Base-by-base conservation (phyloP, 2,888 invertebrate genomes). In the Dryobotodes eremita region DNA sequence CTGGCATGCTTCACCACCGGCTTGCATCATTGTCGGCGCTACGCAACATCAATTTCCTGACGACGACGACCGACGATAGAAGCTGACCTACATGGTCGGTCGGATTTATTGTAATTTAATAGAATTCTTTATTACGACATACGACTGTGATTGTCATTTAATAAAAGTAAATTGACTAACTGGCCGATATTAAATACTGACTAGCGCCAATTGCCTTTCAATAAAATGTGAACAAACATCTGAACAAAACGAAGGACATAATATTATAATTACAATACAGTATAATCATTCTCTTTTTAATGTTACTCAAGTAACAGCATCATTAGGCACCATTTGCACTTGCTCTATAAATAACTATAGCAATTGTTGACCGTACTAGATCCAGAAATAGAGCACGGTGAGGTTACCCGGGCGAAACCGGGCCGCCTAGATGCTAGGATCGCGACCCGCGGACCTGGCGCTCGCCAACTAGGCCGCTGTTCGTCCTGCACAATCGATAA, bases 401-500 rank as follows among this genome's bases (percentile, higher is more conserved):
- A 93, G 92, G 92, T 92, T 92, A 93, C 90, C 94, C 92, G 93
- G 92, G 93, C 89, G 89, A 91, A 92, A 92, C 88, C 92, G 91
- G 93, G 92, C 86, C 92, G 92, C 92, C 93, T 92, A 92, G 92
- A 92, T 91, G 88, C 87, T 90, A 92, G 92, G 93, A 92, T 89
- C 91, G 90, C 93, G 92, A 92, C 92, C 91, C 87, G 91, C 86
- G 87, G 91, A 92, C 92, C 92, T 91, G 82, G 88, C 88, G 88
- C 88, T 86, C 90, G 95, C 95, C 94, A 95, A 96, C 92, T 95
- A 92, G 96, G 96, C 93, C 95, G 93, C 90, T 91, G 20, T 91
- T 92, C 91, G 94, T 95, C 95, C 95, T 95, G 94, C 89, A 91
- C 93, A 93, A 94, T 93, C 94, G 92, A 93, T 94, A 92, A 91